Evolutionary conservation across 2,113 vertebrate species (phyloP), one percentile per base, ranked within the genome.

Genomic region (Eonycteris spelaea): DNA sequence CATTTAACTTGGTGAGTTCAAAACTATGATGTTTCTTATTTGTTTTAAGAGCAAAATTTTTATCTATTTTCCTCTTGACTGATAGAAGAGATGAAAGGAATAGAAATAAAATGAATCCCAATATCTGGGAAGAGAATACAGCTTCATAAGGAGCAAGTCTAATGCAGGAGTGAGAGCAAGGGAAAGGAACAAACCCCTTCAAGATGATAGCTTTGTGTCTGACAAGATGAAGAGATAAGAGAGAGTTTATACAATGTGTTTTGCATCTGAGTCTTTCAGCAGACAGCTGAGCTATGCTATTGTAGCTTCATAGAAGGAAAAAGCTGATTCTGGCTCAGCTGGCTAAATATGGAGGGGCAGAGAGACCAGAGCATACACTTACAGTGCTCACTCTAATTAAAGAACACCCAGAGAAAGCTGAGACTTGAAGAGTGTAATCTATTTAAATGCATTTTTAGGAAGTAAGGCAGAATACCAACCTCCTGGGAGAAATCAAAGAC

Each of bases 61-160:
- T 90, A 97, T 97, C 96, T 97, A 30, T 97, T 97, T 97, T 16
- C 0, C 57, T 97, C 77, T 38, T 97, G 96, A 97, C 40, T 16
- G 0, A 94, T 90, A 95, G 96, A 83, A 97, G 86, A 97, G 71
- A 96, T 74, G 43, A 98, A 95, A 96, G 15, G 21, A 96, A 93
- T 75, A 68, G 51, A 83, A 95, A 33, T 91, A 89, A 92, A 97
- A 95, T 70, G 18, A 97, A 92, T 98, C 16, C 0, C 70, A 74
- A 18, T 95, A 94, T 97, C 91, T 94, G 75, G 65, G 51, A 96
- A 96, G 86, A 97, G 90, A 98, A 95, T 65, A 73, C 38, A 84
- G 90, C 90, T 98, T 96, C 94, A 95, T 92, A 97, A 96, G 45
- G 97, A 96, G 59, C 38, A 92, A 51, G 45, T 70, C 7, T 86